These are phyloP conservation scores for Caenorhabditis tropicalis DNA, from an alignment of 1,140 invertebrate species.

Conservation along the genomic window DNA sequence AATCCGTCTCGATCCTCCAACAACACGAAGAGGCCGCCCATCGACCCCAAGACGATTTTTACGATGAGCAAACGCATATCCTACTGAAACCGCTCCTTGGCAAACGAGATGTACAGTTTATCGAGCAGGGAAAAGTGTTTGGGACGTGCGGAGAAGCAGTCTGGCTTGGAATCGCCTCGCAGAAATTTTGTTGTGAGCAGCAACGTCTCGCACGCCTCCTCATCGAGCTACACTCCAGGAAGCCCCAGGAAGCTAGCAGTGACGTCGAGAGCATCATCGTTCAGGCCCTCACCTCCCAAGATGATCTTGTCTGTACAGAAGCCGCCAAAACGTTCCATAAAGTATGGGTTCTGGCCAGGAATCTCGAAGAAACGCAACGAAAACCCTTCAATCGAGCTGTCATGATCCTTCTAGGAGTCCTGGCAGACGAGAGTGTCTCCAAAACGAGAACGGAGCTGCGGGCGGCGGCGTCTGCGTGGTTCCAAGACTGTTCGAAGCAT, in stretches of 20 bases:
- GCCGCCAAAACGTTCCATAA: constrained; percentile 66
- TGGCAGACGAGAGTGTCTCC: constrained; percentile 62
- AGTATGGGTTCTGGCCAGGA: constrained; percentile 60
- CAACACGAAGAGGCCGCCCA: constrained; percentile 65
- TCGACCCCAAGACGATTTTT: constrained; percentile 27
- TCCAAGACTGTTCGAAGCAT: constrained; percentile 80
- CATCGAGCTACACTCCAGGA: constrained; percentile 64
- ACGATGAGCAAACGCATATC: constrained; percentile 64
- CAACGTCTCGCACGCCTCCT: constrained; percentile 60
- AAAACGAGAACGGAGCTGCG: constrained; percentile 59
- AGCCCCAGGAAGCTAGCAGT: constrained; percentile 61
- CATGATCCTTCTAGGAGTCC: constrained; percentile 68
- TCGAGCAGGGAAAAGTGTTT: constrained; percentile 31
- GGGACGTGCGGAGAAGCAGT: constrained; percentile 45
- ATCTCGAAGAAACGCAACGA: constrained; percentile 51
- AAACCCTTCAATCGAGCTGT: constrained; percentile 70
- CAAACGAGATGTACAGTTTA: not conserved
- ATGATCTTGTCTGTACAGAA: constrained; percentile 46
- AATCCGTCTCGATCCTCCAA: constrained; percentile 63
- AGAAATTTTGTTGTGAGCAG: constrained; percentile 35
- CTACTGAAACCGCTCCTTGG: constrained; percentile 64
- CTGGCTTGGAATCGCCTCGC: constrained; percentile 24
- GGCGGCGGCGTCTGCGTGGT: constrained; percentile 65
- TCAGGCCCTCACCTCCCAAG: constrained; percentile 59
- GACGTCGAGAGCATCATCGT: constrained; percentile 70